Percentiles rank a stretch among this genome's conserved stretches.
These are phyloP conservation scores for Myotis davidii DNA, from an alignment of 2,113 vertebrate genomes.

Conservation along the genomic window DNA sequence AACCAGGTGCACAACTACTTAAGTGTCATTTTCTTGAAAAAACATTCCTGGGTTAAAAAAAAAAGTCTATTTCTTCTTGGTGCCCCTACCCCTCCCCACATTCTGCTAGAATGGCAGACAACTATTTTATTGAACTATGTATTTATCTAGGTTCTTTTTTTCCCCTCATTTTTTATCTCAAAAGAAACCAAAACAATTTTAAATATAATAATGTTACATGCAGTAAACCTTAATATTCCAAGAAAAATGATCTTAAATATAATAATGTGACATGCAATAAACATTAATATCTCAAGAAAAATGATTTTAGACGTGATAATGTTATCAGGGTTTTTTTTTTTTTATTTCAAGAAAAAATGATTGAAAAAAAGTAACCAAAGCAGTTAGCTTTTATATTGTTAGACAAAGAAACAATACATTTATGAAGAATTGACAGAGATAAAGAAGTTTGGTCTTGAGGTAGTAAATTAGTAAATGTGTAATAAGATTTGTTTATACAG, in stretches of 20 bases:
- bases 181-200: too few relatives aligned
- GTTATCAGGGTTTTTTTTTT: too few relatives aligned
- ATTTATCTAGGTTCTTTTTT: neutral
- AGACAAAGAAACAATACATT: neutral
- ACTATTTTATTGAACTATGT: too few relatives aligned
- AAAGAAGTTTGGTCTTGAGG: neutral
- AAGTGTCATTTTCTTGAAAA: neutral
- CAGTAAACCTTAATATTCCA: too few relatives aligned
- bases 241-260: too few relatives aligned
- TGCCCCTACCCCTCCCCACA: neutral
- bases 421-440: neutral
- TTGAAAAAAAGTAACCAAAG: neutral
- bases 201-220: too few relatives aligned
- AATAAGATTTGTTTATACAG: neutral
- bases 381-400: neutral
- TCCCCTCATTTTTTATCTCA: too few relatives aligned
- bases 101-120: neutral
- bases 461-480: neutral
- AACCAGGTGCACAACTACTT: neutral
- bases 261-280: too few relatives aligned
- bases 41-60: neutral
- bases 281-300: too few relatives aligned
- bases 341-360: neutral
- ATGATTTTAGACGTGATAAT: too few relatives aligned
- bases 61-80: neutral